A percentile compares a stretch with the other conserved stretches of the same genome.
Evolutionary conservation across 2,113 vertebrate genomes (phyloP).

Genomic region (Coracopsis vasa): DNA sequence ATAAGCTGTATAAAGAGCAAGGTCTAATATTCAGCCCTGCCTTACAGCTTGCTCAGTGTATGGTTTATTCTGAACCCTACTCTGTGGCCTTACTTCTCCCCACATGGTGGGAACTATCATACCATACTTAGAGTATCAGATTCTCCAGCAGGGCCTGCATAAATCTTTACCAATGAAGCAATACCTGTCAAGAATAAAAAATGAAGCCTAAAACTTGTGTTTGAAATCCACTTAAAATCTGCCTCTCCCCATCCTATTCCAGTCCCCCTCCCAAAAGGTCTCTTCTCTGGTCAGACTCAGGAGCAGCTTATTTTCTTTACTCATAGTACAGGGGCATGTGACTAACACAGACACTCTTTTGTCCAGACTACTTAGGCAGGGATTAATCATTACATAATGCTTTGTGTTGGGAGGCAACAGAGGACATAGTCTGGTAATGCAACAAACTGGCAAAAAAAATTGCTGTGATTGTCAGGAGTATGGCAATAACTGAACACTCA

Average conservation of each 20-base stretch:
- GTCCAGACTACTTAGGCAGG: neutral
- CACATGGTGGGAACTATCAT: neutral
- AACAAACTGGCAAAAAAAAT: neutral
- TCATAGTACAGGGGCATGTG: rapidly evolving
- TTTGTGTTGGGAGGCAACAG: neutral
- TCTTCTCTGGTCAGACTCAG: neutral
- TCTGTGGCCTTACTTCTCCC: neutral
- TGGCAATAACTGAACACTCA: neutral
- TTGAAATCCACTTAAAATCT: neutral
- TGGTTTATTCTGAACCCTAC: neutral
- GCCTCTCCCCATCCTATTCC: neutral
- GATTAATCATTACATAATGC: neutral
- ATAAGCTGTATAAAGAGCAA: neutral
- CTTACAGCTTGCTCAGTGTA: neutral
- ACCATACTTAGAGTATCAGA: neutral
- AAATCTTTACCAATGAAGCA: neutral
- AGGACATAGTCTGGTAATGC: neutral
- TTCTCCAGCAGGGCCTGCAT: neutral
- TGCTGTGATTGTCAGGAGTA: neutral
- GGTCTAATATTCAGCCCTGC: neutral
- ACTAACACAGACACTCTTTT: neutral
- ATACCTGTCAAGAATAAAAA: neutral
- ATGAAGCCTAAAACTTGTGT: neutral
- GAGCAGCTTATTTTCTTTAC: neutral
- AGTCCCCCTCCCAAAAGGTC: neutral